Percentiles rank a stretch among this genome's conserved stretches.
phyloP scores from a whole-genome alignment of 1,140 invertebrate genomes.

The Drosophila varians region DNA sequence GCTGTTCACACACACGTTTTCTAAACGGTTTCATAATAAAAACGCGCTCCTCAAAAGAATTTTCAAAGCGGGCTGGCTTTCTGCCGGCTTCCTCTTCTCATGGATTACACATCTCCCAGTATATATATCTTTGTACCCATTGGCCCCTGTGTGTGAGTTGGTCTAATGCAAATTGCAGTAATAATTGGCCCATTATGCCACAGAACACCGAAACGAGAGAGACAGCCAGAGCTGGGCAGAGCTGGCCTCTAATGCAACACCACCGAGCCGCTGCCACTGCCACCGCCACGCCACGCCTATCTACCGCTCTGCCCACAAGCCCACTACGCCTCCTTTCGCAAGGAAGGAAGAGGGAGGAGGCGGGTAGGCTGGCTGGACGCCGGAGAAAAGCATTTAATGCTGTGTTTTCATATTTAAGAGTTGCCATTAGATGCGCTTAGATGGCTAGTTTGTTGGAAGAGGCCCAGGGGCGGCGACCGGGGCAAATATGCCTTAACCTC shows the following conservation, averaged over 20 bases:
- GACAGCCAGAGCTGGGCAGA: not conserved
- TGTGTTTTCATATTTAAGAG: slow-evolving; percentile 69
- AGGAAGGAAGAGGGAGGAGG: slow-evolving; percentile 17
- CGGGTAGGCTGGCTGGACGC: too few species aligned
- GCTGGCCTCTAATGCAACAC: slow-evolving; percentile 39
- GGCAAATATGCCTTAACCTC: slow-evolving; percentile 17
- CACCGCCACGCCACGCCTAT: slow-evolving; percentile 55
- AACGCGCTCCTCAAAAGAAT: slow-evolving; percentile 72
- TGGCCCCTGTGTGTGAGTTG: slow-evolving; percentile 30
- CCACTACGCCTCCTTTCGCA: slow-evolving; percentile 62
- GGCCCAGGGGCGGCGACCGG: not conserved
- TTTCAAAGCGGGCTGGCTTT: slow-evolving; percentile 30
- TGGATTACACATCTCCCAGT: slow-evolving; percentile 36
- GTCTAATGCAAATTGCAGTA: slow-evolving; percentile 81
- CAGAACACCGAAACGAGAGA: slow-evolving; percentile 26
- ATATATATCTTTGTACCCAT: slow-evolving; percentile 24
- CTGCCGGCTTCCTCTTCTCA: slow-evolving; percentile 61
- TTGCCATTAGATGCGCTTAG: slow-evolving; percentile 60
- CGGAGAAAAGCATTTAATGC: slow-evolving; percentile 52
- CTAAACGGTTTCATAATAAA: slow-evolving; percentile 82
- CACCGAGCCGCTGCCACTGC: not conserved
- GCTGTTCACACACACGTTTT: slow-evolving; percentile 82
- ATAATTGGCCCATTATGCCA: slow-evolving; percentile 81
- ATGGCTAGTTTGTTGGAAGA: not conserved
- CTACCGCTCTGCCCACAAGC: slow-evolving; percentile 36